Conservation (phyloP, 2,797 vertebrate genomes). For the Pangasius sanitwongsei region DNA sequence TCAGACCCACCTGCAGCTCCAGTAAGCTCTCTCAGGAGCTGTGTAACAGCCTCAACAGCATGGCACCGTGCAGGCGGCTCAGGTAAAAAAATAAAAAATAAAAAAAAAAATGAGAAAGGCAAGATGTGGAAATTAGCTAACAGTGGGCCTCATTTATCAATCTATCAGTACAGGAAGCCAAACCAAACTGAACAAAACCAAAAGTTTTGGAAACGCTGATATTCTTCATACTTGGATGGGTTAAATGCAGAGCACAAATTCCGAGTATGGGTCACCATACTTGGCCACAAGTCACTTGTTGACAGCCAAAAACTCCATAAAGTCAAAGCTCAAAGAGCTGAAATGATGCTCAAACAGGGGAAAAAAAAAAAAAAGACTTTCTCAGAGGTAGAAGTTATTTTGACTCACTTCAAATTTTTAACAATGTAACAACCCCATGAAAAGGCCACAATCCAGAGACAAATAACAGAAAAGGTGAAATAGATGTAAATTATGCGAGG, state of each 20-base stretch:
- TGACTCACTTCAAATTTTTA: not conserved
- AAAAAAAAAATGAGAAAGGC: not conserved
- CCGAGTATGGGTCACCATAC: too few species aligned
- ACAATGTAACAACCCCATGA: not conserved
- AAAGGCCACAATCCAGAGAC: not conserved
- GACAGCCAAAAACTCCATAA: not conserved
- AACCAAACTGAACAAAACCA: too few species aligned
- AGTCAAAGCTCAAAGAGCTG: not conserved
- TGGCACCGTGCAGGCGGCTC: constrained; percentile 71
- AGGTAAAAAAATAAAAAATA: constrained; percentile 71
- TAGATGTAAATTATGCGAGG: not conserved
- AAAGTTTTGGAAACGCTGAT: not conserved
- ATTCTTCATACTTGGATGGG: not conserved
- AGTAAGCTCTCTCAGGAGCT: constrained; percentile 85
- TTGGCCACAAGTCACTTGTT: not conserved
- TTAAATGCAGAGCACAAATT: too few species aligned
- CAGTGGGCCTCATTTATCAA: not conserved
- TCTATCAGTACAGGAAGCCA: not conserved
- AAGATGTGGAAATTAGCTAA: not conserved
- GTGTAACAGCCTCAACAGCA: constrained; percentile 78
- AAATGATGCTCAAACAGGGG: not conserved
- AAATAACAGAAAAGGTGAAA: not conserved
- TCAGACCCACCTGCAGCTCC: constrained; percentile 82
- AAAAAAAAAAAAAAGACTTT: not conserved
- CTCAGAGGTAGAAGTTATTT: not conserved